A percentile compares a stretch with the other conserved stretches of the same genome.
phyloP scores from a whole-genome alignment of 2,113 vertebrate genomes.

The Megaceryle torquata region DNA sequence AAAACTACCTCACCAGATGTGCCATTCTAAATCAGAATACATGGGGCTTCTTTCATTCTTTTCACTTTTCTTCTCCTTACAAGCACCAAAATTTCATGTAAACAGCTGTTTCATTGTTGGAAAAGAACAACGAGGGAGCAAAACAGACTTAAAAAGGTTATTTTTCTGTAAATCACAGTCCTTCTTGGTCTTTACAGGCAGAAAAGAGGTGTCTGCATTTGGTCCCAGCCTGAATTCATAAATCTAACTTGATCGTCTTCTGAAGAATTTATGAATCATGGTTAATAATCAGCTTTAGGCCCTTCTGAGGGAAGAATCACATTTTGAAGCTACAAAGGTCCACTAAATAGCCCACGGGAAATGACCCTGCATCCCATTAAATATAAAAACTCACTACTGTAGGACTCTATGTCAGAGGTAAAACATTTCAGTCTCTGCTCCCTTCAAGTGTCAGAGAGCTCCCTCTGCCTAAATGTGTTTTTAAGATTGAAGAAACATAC shows the following conservation, averaged over 20 bases:
- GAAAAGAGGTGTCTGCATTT: constrained; percentile 58
- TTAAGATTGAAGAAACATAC: constrained; percentile 51
- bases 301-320: constrained; percentile 83
- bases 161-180: not conserved
- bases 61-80: not conserved
- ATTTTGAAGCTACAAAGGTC: constrained; percentile 84
- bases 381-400: constrained; percentile 51
- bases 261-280: constrained; percentile 88
- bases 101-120: not conserved
- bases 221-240: constrained; percentile 78
- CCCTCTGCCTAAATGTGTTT: constrained; percentile 44
- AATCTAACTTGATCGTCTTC: constrained; percentile 77
- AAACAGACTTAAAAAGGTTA: not conserved
- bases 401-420: constrained; percentile 66
- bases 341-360: constrained; percentile 86
- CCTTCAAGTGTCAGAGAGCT: constrained; percentile 63
- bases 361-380: constrained; percentile 83
- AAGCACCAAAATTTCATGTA: not conserved
- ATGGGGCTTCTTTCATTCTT: not conserved
- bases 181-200: constrained; percentile 27
- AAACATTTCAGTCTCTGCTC: constrained; percentile 60
- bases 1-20: not conserved
- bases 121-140: not conserved
- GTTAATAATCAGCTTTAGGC: constrained; percentile 88
- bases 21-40: not conserved